These are phyloP conservation scores for Macropis europaea DNA, from an alignment of 2,888 invertebrate genomes.

Conservation along the genomic window DNA sequence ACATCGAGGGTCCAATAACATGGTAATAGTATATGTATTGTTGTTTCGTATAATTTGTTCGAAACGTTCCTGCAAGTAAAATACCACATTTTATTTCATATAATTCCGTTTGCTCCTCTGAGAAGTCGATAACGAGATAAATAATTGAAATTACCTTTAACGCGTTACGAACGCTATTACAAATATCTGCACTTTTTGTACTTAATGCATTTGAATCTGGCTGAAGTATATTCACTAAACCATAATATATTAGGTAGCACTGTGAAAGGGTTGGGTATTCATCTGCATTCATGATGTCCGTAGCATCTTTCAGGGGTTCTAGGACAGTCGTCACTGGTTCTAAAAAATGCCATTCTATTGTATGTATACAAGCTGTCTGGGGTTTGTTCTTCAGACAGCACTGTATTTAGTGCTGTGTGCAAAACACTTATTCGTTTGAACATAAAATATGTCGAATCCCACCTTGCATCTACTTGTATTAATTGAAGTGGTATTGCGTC, in stretches of 20 bases:
- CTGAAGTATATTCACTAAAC: too few species aligned
- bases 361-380: not conserved
- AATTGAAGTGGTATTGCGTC: too few species aligned
- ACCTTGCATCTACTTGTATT: too few species aligned
- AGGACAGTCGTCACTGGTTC: not conserved
- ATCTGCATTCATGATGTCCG: not conserved
- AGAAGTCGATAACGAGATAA: not conserved
- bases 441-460: not conserved
- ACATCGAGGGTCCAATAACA: not conserved
- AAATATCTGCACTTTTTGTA: not conserved
- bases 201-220: not conserved
- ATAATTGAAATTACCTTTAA: slow-evolving; percentile 2
- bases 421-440: not conserved
- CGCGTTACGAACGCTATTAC: not conserved
- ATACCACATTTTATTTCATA: not conserved
- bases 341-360: not conserved
- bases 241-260: not conserved
- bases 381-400: not conserved
- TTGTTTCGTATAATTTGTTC: not conserved
- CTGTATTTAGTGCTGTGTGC: not conserved
- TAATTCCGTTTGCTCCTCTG: not conserved
- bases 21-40: not conserved
- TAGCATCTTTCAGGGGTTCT: not conserved
- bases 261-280: not conserved
- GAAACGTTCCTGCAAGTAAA: slow-evolving; percentile 2